These are phyloP conservation scores for Nezara viridula DNA, from an alignment of 2,888 invertebrate species.

Conservation along the genomic window DNA sequence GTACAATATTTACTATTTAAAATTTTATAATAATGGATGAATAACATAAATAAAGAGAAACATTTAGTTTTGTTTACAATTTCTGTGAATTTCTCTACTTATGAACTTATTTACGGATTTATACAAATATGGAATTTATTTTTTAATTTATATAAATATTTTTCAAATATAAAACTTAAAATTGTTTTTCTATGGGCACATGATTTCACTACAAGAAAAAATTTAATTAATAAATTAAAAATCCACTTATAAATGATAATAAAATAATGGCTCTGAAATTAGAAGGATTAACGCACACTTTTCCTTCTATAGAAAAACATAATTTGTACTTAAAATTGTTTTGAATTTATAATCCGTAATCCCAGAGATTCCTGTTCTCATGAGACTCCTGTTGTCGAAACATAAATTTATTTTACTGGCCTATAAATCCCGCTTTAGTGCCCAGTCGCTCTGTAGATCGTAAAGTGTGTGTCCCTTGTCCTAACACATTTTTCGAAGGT, in stretches of 20 bases:
- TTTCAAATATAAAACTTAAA: background rate
- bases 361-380: conserved; percentile 15
- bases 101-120: no score
- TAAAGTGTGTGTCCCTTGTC: conserved; percentile 17
- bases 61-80: no score
- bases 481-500: conserved; percentile 43
- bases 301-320: background rate
- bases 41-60: no score
- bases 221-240: background rate
- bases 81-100: no score
- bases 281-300: background rate
- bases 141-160: no score
- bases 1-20: no score
- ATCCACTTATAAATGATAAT: background rate
- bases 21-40: no score
- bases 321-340: conserved; percentile 43
- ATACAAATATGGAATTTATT: no score
- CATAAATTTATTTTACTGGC: conserved; percentile 52
- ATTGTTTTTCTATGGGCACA: background rate
- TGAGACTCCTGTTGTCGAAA: conserved; percentile 51
- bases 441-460: conserved; percentile 39
- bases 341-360: conserved; percentile 49
- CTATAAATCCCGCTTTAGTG: conserved; percentile 53
- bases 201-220: background rate
- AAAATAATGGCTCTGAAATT: background rate